Base-by-base conservation (phyloP, 2,888 invertebrate genomes). In the Phorcus lineatus region DNA sequence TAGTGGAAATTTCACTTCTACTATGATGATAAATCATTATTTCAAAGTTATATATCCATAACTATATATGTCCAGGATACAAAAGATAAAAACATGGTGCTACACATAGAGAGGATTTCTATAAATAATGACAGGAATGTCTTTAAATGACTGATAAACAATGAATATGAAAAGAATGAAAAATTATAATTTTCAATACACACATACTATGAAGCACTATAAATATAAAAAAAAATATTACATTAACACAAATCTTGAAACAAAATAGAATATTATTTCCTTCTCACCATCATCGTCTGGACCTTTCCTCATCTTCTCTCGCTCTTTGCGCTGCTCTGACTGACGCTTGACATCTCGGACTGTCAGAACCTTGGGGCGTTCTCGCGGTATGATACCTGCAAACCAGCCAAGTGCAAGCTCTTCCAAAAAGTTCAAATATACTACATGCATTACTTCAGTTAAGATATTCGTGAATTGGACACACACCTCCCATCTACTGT, bases 261-360 rank as follows among this genome's bases (percentile, higher is more conserved):
- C 3, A 16, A 24, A 36, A 16, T 40, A 47, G 16, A 24, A 16
- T 74, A 77, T 76, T 79, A 74, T 53, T 17, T 74, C 79, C 22
- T 62, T 36, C 79, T 16, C 16, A 78, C 74, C 62, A 54, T 79
- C 79, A 28, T 82, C 83, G 28, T 78, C 83, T 9, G 79, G 76
- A 47, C 86, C 89, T 75, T 85, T 86, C 36, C 82, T 76, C 16
- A 79, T 74, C 77, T 88, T 89, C 52, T 88, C 87, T 47, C 86
- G 80, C 81, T 90, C 90, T 79, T 86, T 85, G 0, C 97, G 94
- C 78, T 97, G 95, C 92, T 97, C 97, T 28, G 97, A 97, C 92
- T 97, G 97, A 17, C 97, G 94, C 93, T 98, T 98, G 0, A 98
- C 97, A 89, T 98, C 97, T 81, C 98, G 95, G 22, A 98, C 98